phyloP scores from a whole-genome alignment of 2,888 invertebrate genomes.

The Orthonevra nobilis region DNA sequence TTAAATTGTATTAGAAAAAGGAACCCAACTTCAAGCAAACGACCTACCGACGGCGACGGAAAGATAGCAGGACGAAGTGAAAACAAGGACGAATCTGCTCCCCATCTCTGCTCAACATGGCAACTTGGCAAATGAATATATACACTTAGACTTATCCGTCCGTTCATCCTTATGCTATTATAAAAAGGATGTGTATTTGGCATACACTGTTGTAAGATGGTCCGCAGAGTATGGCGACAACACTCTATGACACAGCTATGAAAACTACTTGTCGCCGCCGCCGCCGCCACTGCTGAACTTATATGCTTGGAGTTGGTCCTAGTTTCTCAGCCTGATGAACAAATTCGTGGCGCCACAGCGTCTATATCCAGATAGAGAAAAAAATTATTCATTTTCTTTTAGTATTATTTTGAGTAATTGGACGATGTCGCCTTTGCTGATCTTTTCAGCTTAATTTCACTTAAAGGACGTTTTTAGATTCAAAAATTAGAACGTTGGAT shows the following conservation, averaged over 20 bases:
- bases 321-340: slow-evolving; percentile 20
- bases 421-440: slow-evolving; percentile 42
- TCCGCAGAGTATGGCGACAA: slow-evolving; percentile 42
- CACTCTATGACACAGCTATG: slow-evolving; percentile 39
- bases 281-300: no score
- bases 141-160: slow-evolving; percentile 8
- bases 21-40: background rate
- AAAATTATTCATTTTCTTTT: slow-evolving; percentile 19
- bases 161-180: slow-evolving; percentile 38
- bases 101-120: slow-evolving; percentile 48
- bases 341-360: slow-evolving; percentile 46
- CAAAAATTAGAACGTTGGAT: no score
- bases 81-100: slow-evolving; percentile 58
- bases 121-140: slow-evolving; percentile 61
- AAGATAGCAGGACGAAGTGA: slow-evolving; percentile 26
- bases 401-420: slow-evolving; percentile 36
- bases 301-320: slow-evolving; percentile 21
- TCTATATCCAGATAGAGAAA: slow-evolving; percentile 21
- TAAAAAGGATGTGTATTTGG: slow-evolving; percentile 54
- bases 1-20: slow-evolving; percentile 37
- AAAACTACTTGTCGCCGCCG: slow-evolving; percentile 35
- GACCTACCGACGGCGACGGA: no score
- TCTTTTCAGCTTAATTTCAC: slow-evolving; percentile 28
- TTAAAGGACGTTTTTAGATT: slow-evolving; percentile 26
- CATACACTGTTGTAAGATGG: slow-evolving; percentile 51